Evolutionary conservation across 1,140 invertebrate species (phyloP).

Genomic region (Drosophila oshimai): DNA sequence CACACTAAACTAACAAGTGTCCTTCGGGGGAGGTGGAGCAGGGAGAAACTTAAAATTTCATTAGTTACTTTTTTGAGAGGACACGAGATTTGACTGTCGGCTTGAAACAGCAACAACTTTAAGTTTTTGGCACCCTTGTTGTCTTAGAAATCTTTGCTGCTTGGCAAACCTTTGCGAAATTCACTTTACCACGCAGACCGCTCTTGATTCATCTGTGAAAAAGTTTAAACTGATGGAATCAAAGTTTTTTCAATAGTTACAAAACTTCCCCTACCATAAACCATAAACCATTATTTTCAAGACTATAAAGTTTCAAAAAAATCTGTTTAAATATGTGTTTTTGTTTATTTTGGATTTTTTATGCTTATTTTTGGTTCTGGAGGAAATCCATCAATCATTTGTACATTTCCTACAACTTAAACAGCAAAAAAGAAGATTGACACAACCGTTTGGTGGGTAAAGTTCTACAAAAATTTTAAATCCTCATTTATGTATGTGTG

Average conservation of each 20-base stretch:
- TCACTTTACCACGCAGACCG: slow-evolving; percentile 2
- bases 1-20: slow-evolving; percentile 1
- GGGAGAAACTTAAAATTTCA: slow-evolving; percentile 46
- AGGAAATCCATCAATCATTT: too few relatives aligned
- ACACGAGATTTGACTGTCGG: slow-evolving; percentile 27
- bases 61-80: slow-evolving; percentile 48
- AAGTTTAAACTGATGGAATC: slow-evolving; percentile 19
- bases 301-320: background rate
- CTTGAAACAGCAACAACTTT: background rate
- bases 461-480: too few relatives aligned
- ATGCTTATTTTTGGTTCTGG: too few relatives aligned
- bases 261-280: slow-evolving; percentile 8
- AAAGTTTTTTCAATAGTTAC: slow-evolving; percentile 14
- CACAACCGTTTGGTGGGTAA: too few relatives aligned
- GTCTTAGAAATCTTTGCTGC: background rate
- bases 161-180: background rate
- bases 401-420: too few relatives aligned
- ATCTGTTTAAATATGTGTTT: too few relatives aligned
- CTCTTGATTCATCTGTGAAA: slow-evolving; percentile 4
- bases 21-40: background rate
- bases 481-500: too few relatives aligned
- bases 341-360: too few relatives aligned
- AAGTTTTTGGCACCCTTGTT: slow-evolving; percentile 8
- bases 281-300: too few relatives aligned
- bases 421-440: too few relatives aligned